A percentile compares a stretch with the other conserved stretches of the same genome.
Conservation (phyloP, 2,113 vertebrate genomes). For the Cathartes aura region DNA sequence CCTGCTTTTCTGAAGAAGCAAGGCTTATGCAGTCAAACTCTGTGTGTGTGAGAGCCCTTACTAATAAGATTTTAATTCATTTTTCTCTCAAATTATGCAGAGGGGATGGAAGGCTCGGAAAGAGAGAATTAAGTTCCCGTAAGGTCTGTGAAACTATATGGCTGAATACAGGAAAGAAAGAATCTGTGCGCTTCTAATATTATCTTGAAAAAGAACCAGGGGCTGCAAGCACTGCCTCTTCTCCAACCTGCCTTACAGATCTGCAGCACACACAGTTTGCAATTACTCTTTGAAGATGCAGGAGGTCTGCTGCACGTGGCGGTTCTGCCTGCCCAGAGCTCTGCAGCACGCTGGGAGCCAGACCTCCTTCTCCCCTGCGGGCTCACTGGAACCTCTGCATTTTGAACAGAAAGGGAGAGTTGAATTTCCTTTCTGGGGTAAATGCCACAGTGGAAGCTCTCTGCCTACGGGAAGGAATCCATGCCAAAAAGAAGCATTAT, state of each 20-base stretch:
- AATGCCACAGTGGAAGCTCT: background rate
- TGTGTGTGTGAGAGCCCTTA: background rate
- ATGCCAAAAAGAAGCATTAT: background rate
- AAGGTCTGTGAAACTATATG: background rate
- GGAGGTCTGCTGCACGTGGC: too few relatives aligned
- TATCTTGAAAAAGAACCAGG: background rate
- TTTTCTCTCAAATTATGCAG: background rate
- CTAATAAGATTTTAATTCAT: background rate
- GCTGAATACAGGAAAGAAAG: background rate
- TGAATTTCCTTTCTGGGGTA: background rate
- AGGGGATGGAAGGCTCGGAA: background rate
- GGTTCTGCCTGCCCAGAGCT: background rate
- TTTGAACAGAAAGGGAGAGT: background rate
- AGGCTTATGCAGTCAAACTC: background rate
- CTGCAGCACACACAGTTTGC: background rate
- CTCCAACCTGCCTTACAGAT: background rate
- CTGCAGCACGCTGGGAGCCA: background rate
- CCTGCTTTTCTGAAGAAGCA: background rate
- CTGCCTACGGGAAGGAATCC: background rate
- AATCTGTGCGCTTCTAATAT: background rate
- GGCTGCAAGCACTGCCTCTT: background rate
- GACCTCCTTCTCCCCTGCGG: background rate
- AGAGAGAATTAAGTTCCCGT: background rate
- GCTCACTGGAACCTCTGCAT: background rate
- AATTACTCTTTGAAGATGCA: rapidly evolving